Percentiles rank a stretch among this genome's conserved stretches.
Evolutionary conservation across 2,888 invertebrate genomes (phyloP).

Genomic region (Stramonita haemastoma): DNA sequence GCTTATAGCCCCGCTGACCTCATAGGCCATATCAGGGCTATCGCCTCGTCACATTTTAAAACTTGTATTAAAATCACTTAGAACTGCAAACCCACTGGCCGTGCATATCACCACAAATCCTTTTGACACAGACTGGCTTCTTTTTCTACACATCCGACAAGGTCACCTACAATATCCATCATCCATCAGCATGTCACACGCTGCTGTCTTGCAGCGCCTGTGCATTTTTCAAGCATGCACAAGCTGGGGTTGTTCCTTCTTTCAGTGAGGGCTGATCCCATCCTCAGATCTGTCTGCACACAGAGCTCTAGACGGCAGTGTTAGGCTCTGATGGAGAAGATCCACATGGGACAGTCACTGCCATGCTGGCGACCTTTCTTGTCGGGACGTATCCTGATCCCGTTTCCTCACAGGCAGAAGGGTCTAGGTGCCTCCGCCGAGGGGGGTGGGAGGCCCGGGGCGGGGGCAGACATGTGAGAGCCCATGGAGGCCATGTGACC

Average conservation of each 20-base stretch:
- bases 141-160: background rate
- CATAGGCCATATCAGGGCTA: no score
- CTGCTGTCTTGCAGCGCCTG: background rate
- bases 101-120: background rate
- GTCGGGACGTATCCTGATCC: background rate
- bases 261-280: background rate
- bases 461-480: slow-evolving; percentile 30
- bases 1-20: no score
- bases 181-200: background rate
- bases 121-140: background rate
- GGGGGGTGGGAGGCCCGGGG: slow-evolving; percentile 31
- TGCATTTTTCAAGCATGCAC: no score
- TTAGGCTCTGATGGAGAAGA: background rate
- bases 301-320: background rate
- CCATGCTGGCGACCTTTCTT: background rate
- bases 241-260: background rate
- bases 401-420: background rate
- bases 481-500: slow-evolving; percentile 43
- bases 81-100: background rate
- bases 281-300: background rate
- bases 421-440: background rate
- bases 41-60: no score
- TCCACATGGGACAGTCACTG: background rate
- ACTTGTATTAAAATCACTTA: no score
- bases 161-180: background rate